These are phyloP conservation scores for Pogonocichla stellata DNA, from an alignment of 2,113 vertebrate species.

Conservation along the genomic window DNA sequence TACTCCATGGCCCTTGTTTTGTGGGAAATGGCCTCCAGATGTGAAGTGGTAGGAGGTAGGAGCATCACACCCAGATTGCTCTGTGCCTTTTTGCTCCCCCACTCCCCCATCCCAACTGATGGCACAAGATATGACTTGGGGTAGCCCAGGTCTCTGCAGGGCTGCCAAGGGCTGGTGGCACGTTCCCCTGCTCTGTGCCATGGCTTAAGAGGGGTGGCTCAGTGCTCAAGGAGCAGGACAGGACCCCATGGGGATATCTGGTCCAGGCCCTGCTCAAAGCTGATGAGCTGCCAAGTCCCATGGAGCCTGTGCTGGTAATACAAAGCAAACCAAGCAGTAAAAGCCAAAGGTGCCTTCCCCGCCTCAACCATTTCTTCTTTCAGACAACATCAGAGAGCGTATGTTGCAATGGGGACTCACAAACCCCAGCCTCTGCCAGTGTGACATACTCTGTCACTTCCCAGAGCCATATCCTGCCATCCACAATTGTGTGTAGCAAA, in stretches of 20 bases:
- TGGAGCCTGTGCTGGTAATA: background rate
- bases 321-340: background rate
- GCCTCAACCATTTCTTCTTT: background rate
- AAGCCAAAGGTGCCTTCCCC: background rate
- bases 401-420: background rate
- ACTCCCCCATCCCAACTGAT: accelerated
- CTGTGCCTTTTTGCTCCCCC: background rate
- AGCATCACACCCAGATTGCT: accelerated
- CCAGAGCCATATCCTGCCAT: background rate
- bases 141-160: background rate
- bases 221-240: background rate
- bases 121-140: background rate
- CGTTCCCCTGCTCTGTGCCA: background rate
- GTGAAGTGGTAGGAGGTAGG: constrained; percentile 83
- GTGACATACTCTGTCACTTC: background rate
- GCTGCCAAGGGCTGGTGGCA: background rate
- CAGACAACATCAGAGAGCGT: background rate
- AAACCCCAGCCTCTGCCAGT: background rate
- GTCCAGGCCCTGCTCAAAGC: background rate
- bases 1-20: constrained; percentile 90
- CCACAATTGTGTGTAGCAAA: background rate
- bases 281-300: background rate
- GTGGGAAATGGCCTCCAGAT: constrained; percentile 91
- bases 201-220: accelerated
- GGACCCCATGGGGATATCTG: background rate